Evolutionary conservation across 1,140 invertebrate genomes (phyloP).

Genomic region (Drosophila rufa): DNA sequence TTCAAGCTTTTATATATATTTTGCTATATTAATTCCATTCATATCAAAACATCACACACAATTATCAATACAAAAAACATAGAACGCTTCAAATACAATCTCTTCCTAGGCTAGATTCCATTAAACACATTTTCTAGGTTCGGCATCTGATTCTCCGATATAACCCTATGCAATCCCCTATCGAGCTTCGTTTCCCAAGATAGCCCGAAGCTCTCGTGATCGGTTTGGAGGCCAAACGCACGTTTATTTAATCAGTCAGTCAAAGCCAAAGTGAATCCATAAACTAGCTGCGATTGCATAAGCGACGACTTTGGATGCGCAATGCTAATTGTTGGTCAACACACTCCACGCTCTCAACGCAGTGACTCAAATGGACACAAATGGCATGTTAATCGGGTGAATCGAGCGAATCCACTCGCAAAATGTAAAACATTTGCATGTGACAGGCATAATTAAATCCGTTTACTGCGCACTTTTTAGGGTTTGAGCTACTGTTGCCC

Average conservation of each 20-base stretch:
- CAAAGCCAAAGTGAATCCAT: constrained; percentile 5
- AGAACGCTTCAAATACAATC: background rate
- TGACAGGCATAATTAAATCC: constrained; percentile 70
- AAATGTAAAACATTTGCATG: constrained; percentile 74
- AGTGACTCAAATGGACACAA: constrained; percentile 49
- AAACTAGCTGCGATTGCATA: constrained; percentile 43
- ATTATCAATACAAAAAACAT: background rate
- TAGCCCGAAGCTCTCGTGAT: constrained; percentile 16
- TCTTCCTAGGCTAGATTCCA: background rate
- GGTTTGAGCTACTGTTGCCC: constrained; percentile 51
- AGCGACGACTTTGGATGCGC: constrained; percentile 25
- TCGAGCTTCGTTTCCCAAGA: constrained; percentile 8
- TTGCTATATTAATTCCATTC: background rate
- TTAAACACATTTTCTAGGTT: background rate
- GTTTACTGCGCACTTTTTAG: constrained; percentile 65
- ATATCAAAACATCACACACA: background rate
- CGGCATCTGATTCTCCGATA: background rate
- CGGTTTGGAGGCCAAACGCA: constrained; percentile 13
- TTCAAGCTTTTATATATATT: background rate
- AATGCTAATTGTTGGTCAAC: constrained; percentile 67
- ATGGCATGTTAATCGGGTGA: constrained; percentile 62
- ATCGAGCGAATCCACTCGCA: constrained; percentile 46
- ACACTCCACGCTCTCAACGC: constrained; percentile 19
- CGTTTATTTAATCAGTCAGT: constrained; percentile 49
- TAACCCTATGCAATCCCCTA: background rate